Evolutionary conservation across 2,113 vertebrate genomes (phyloP).

Genomic region (Vicugna pacos): DNA sequence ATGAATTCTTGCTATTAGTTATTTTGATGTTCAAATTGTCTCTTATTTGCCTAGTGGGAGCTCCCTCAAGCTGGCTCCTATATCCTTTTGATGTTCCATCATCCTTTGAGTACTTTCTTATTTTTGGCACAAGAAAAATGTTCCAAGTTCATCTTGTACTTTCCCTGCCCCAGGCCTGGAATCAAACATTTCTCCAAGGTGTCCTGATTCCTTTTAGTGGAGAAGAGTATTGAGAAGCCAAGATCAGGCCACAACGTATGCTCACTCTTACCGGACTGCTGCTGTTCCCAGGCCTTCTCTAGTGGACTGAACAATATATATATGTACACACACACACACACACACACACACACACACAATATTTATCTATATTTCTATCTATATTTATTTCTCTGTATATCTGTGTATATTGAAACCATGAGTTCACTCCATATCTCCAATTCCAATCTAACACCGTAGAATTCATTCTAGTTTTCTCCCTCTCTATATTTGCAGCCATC

Average conservation of each 20-base stretch:
- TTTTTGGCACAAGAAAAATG: constrained; percentile 1
- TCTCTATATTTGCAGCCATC: not conserved
- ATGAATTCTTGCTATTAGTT: not conserved
- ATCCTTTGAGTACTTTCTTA: not conserved
- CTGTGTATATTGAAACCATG: not conserved
- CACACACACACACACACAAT: not conserved
- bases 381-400: constrained; percentile 11
- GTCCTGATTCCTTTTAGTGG: not conserved
- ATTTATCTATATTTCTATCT: not conserved
- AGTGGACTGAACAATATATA: not conserved
- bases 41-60: not conserved
- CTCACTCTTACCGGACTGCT: not conserved
- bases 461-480: constrained; percentile 11
- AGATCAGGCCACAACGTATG: not conserved
- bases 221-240: not conserved
- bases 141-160: not conserved
- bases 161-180: not conserved
- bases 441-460: not conserved
- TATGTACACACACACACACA: not conserved
- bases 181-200: not conserved
- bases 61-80: not conserved
- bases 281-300: not conserved
- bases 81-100: not conserved
- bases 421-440: not conserved
- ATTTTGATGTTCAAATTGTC: not conserved